A percentile compares a stretch with the other conserved stretches of the same genome.
These are phyloP conservation scores for Montipora capricornis DNA, from an alignment of 64 coral and sea anemone species.

Conservation along the genomic window DNA sequence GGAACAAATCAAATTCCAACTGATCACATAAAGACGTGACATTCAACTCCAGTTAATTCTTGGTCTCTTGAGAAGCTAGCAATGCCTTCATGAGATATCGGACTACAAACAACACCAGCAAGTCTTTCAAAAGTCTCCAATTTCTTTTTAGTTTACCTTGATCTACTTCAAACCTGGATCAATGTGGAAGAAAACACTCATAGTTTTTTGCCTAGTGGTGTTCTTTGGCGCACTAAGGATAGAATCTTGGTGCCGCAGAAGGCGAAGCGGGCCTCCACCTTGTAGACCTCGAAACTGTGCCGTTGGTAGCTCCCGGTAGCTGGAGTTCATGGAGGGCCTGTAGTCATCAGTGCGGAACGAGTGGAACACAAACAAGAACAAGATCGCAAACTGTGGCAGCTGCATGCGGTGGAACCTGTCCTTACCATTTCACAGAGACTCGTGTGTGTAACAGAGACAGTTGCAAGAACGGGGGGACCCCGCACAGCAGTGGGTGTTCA, in stretches of 20 bases:
- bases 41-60: too few relatives aligned
- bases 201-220: background rate
- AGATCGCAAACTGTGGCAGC: background rate
- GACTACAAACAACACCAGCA: too few relatives aligned
- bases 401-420: slow-evolving; percentile 45
- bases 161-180: background rate
- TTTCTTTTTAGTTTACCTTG: too few relatives aligned
- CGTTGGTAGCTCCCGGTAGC: background rate
- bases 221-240: background rate
- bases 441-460: slow-evolving; percentile 47
- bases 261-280: slow-evolving; percentile 21
- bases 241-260: slow-evolving; percentile 31
- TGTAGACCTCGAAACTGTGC: background rate
- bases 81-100: too few relatives aligned
- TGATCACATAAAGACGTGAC: too few relatives aligned
- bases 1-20: too few relatives aligned
- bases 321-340: slow-evolving; percentile 32
- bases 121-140: too few relatives aligned
- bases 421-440: slow-evolving; percentile 7
- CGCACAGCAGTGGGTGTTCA: background rate
- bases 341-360: slow-evolving; percentile 39
- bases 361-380: slow-evolving; percentile 25
- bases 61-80: too few relatives aligned
- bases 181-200: background rate
- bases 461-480: slow-evolving; percentile 50